Base-by-base conservation (phyloP, 2,888 invertebrate species). In the Dusona sp. region DNA sequence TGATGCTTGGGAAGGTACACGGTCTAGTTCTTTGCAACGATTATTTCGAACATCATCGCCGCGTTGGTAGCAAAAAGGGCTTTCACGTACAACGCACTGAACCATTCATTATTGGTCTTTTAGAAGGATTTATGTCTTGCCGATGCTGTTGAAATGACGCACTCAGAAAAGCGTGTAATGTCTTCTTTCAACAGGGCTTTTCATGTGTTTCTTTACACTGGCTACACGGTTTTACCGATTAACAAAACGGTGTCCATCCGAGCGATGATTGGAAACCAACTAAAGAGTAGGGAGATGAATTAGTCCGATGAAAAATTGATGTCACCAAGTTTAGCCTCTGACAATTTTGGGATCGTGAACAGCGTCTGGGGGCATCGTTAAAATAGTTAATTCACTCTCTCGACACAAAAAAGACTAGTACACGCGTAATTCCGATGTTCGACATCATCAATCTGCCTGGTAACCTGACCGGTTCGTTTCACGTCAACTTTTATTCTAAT, bases 91-190 rank as follows among this genome's bases (percentile, higher is more conserved):
- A 65, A n/a, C 51, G 42, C 51, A 48, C 13, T 36, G 64, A 45
- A 67, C 78, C 79, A 77, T 79, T 77, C 64, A 79, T 86, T 79
- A 86, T 83, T 54, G 70, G 75, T 57, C 75, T 83, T 79, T 85
- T 70, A 54, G 74, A 45, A 68, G 70, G 64, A 83, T 75, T 85
- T 70, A 38, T 74, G 64, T 79, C 64, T 70, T 67, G 29, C 22
- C 70, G 42, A 79, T 29, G 29, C 36, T 57, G 68, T 48, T 61
- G 79, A 85, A 73, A 70, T 38, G 79, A 67, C 75, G 13, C n/a
- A 61, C 36, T 54, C 33, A n/a, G 74, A 74, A 22, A 75, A 65
- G 75, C 61, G 61, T 75, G 75, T 73, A 74, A 75, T 51, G 54
- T 54, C 54, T 61, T 61, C 48, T 74, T 78, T 61, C n/a, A 68